Evolutionary conservation across 1,140 invertebrate genomes (phyloP), one percentile per base, ranked within the genome.

Genomic region (Aphaenogaster ashmeadi): DNA sequence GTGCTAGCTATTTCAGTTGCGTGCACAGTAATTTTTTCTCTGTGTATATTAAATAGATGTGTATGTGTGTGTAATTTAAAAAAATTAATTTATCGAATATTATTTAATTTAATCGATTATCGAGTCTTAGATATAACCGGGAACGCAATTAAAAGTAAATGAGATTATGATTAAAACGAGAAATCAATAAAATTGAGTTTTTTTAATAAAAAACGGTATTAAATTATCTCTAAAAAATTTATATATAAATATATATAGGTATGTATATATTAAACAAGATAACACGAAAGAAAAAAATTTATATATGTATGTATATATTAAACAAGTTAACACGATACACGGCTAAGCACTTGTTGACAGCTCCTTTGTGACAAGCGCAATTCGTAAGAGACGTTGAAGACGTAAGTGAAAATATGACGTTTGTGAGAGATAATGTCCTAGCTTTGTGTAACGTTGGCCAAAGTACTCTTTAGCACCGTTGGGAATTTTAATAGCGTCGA

Each of bases 351-450:
- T 62, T 71, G 69, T 75, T 84, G 54, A 84, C 69, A 71, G 27
- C 7, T 13, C 2, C 54, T 75, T 84, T 75, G 54, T 75, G 50
- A 54, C 62, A 15, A 75, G 80, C 54, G 27, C 11, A 54, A 66
- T 72, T 74, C 41, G 54, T 60, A 41, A 47, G 41, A 71, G 41
- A 47, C 3, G 69, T 44, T 74, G 69, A 84, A 84, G 54, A 84
- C n/a, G n/a, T 74, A 74, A 84, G 80, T 84, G 54, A 44, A 84
- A 84, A 74, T 84, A 62, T 75, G 33, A 83, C 67, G 41, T 83
- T 56, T 60, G 47, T 50, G 41, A 3, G 38, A 83, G 69, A 84
- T 74, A 74, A 60, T 27, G 54, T 74, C 15, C 69, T 18, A 47
- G 69, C 27, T 84, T 50, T 27, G 41, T 74, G 54, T 60, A 60